Percentiles rank a stretch among this genome's conserved stretches.
These are phyloP conservation scores for Tokudaia tokunoshimensis DNA, from an alignment of 2,797 vertebrate genomes.

Conservation along the genomic window DNA sequence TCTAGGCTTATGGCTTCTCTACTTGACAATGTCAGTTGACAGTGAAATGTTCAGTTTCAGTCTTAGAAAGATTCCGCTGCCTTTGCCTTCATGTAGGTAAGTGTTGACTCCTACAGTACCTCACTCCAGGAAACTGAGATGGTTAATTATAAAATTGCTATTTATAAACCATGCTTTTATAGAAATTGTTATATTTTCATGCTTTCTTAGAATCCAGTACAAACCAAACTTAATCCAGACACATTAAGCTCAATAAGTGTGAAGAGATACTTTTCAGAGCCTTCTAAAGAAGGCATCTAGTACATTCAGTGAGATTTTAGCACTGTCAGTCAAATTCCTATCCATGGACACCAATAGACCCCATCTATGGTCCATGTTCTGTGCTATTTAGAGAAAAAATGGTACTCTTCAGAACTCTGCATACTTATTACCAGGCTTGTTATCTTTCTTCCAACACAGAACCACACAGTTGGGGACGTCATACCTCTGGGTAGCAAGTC, in stretches of 20 bases:
- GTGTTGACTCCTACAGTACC: background rate
- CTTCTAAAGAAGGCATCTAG: background rate
- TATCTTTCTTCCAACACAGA: background rate
- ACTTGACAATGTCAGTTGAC: background rate
- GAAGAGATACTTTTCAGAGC: background rate
- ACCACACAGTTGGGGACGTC: background rate
- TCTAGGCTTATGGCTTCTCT: background rate
- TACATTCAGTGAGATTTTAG: background rate
- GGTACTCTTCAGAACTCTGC: background rate
- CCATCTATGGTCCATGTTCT: background rate
- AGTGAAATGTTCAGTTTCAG: background rate
- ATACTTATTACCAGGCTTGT: background rate
- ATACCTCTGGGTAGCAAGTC: background rate
- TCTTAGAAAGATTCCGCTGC: background rate
- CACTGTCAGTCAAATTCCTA: background rate
- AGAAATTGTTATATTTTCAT: background rate
- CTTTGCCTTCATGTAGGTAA: background rate
- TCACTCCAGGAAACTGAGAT: background rate
- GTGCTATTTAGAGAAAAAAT: background rate
- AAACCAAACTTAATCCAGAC: background rate
- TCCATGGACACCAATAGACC: background rate
- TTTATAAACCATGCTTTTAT: background rate
- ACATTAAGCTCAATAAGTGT: conserved; percentile 19
- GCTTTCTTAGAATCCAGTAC: background rate
- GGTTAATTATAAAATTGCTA: conserved; percentile 6